Percentiles rank a stretch among this genome's conserved stretches.
phyloP scores from a whole-genome alignment of 2,888 invertebrate genomes.

The Eupelmus urozonus region DNA sequence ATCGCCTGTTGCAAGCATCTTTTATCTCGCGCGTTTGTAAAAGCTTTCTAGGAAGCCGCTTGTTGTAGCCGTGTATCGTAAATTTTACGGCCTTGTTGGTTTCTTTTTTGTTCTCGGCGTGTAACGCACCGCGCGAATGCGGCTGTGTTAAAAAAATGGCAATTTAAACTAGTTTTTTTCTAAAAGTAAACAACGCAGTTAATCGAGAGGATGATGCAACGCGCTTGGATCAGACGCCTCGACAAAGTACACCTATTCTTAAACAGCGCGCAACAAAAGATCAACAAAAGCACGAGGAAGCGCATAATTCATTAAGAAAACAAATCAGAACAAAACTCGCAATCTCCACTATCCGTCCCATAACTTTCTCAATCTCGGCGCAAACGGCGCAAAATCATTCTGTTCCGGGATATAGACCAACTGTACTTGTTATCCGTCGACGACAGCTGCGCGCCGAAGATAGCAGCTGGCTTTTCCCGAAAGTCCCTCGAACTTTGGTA shows the following conservation, averaged over 20 bases:
- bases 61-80: background rate
- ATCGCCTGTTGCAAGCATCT: background rate
- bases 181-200: background rate
- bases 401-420: too few relatives aligned
- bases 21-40: constrained; percentile 1
- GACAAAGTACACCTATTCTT: too few relatives aligned
- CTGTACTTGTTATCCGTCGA: background rate
- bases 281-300: too few relatives aligned
- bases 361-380: too few relatives aligned
- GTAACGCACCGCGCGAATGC: background rate
- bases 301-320: too few relatives aligned
- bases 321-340: too few relatives aligned
- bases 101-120: background rate
- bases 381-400: too few relatives aligned
- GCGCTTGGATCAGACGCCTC: too few relatives aligned
- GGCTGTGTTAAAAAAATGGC: background rate
- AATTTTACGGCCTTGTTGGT: constrained; percentile 20
- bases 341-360: too few relatives aligned
- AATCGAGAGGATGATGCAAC: background rate
- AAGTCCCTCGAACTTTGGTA: background rate
- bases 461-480: background rate
- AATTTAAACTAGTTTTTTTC: background rate
- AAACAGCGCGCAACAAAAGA: too few relatives aligned
- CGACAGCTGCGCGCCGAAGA: background rate
- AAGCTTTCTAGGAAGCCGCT: constrained; percentile 20